Base-by-base conservation (phyloP, 2,113 vertebrate species). In the Dermatemys mawii region DNA sequence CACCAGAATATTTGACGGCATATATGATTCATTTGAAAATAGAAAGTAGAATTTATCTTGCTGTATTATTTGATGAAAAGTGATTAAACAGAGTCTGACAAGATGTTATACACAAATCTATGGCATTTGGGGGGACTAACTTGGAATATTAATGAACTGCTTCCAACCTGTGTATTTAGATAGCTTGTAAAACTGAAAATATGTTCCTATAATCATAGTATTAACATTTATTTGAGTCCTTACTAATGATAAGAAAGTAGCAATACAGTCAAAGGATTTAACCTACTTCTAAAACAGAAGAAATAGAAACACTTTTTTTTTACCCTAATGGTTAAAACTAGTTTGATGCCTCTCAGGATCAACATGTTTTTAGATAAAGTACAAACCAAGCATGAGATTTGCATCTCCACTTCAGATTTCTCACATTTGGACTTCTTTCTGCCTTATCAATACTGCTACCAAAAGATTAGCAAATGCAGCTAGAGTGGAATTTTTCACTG, bases 401-500 rank as follows among this genome's bases (percentile, higher is more conserved):
- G 94, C 95, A 98, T 98, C 97, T 97, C 90, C 93, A 93, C 90
- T 97, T 97, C 57, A 94, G 89, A 92, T 96, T 98, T 96, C 89
- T 96, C 93, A 82, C 93, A 95, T 90, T 73, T 78, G 84, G 95
- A 94, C 81, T 88, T 96, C 83, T 92, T 93, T 90, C 82, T 3
- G 1, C 96, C 95, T 98, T 97, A 97, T 98, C 97, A 96, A 93
- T 24, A 63, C 83, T 83, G 88, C 94, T 94, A 93, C 94, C 88
- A 91, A 96, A 89, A 78, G 94, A 88, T 98, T 93, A 97, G 94
- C 53, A 92, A 97, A 92, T 32, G 27, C 91, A 92, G 85, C 3
- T 83, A 1, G 89, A 98, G 97, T 38, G 10, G 86, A 95, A 95
- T 49, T 82, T 95, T 95, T 96, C 90, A 11, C 90, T 92, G 86